Evolutionary conservation across 2,797 vertebrate genomes (phyloP).

Genomic region (Sparus aurata): DNA sequence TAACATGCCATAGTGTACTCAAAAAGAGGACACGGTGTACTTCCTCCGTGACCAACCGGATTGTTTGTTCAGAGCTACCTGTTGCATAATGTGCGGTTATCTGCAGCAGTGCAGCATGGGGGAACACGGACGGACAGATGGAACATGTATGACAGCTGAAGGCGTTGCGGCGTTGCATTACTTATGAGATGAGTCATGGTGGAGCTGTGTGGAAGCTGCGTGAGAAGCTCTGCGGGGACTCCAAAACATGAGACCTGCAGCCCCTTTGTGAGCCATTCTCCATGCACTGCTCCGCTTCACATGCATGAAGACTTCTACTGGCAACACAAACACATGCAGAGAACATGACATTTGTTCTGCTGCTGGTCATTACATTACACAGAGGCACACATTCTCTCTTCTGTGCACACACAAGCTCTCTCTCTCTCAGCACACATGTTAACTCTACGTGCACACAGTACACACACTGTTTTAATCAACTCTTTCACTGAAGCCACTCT

Average conservation of each 20-base stretch:
- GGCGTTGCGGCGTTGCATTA: slow-evolving; percentile 26
- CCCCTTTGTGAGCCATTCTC: not conserved
- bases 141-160: slow-evolving; percentile 3
- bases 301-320: not conserved
- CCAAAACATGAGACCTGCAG: slow-evolving; percentile 14
- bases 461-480: slow-evolving; percentile 28
- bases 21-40: not conserved
- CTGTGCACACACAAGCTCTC: not conserved
- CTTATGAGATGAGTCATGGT: slow-evolving; percentile 33
- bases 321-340: not conserved
- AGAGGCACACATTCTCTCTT: not conserved
- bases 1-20: not conserved
- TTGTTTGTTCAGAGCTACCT: not conserved
- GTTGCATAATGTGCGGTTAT: slow-evolving; percentile 19
- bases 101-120: not conserved
- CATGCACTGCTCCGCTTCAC: not conserved
- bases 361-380: not conserved
- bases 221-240: slow-evolving; percentile 3
- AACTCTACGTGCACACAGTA: not conserved
- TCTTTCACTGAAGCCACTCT: slow-evolving; percentile 28
- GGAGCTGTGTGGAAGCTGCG: not conserved
- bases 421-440: not conserved
- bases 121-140: not conserved
- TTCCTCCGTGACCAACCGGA: not conserved
- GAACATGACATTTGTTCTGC: not conserved